phyloP scores from a whole-genome alignment of 2,888 invertebrate genomes.

The Brachyopa scutellaris region DNA sequence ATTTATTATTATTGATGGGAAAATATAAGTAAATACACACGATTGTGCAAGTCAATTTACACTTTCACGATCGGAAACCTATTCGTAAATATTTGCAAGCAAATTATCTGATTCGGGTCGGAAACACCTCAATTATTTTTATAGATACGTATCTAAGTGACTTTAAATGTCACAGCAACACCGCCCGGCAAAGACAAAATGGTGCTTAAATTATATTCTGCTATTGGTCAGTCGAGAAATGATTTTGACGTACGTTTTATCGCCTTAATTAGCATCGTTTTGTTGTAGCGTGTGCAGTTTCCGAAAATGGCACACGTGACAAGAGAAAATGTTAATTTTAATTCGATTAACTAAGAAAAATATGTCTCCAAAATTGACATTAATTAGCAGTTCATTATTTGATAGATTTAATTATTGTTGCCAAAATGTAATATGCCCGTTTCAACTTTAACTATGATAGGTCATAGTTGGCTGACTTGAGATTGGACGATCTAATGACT shows the following conservation, averaged over 20 bases:
- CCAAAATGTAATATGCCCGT: no score
- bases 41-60: constrained; percentile 13
- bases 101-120: background rate
- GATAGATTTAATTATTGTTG: background rate
- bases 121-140: constrained; percentile 3
- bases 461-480: no score
- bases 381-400: constrained; percentile 20
- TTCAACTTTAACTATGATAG: no score
- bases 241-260: background rate
- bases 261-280: background rate
- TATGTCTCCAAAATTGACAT: background rate
- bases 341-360: constrained; percentile 13
- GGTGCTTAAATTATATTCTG: no score
- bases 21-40: constrained; percentile 2
- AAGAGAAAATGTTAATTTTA: constrained; percentile 6
- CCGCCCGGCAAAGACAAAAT: no score
- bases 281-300: background rate
- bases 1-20: background rate
- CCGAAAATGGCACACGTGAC: constrained; percentile 26
- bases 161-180: constrained; percentile 5
- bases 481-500: no score
- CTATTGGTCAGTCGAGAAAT: background rate
- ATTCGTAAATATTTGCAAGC: constrained; percentile 15
- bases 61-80: constrained; percentile 3
- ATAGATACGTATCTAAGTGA: background rate